phyloP scores from a whole-genome alignment of 2,113 vertebrate species.

The Paedocypris sp. region DNA sequence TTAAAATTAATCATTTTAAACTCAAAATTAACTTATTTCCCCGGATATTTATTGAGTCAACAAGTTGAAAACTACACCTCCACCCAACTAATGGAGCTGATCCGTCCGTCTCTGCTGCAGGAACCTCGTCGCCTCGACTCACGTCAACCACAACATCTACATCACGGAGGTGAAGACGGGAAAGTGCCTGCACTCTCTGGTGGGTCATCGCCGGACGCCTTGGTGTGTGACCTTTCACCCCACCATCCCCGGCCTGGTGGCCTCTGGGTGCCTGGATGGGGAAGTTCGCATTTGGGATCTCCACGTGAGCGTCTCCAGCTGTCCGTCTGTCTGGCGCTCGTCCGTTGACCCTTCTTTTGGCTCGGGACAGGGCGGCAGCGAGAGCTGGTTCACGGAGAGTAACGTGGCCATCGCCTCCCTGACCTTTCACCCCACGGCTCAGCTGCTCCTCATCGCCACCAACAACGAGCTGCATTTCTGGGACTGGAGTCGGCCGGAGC shows the following conservation, averaged over 20 bases:
- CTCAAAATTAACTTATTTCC: too few relatives aligned
- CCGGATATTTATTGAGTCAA: too few relatives aligned
- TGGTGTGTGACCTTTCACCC: constrained; percentile 99
- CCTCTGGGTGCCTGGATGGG: constrained; percentile 95
- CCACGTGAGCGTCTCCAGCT: constrained; percentile 85
- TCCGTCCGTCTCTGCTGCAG: constrained; percentile 45
- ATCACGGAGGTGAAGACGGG: constrained; percentile 98
- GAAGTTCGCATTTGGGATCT: constrained; percentile 99
- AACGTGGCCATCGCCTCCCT: constrained; percentile 95
- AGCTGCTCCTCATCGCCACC: constrained; percentile 94
- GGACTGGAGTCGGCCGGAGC: constrained; percentile 97
- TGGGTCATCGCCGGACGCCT: constrained; percentile 92
- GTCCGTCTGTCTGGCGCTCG: too few relatives aligned
- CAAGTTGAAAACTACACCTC: neutral
- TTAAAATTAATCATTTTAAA: neutral
- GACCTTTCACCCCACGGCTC: constrained; percentile 94
- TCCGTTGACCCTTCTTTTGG: too few relatives aligned
- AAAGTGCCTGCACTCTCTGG: constrained; percentile 91
- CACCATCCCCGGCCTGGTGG: constrained; percentile 92
- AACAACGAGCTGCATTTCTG: constrained; percentile 98
- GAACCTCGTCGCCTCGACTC: constrained; percentile 96
- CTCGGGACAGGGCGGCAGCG: constrained; percentile 97
- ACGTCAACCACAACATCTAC: constrained; percentile 98
- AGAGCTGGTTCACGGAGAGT: constrained; percentile 98
- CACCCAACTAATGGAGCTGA: neutral